Evolutionary conservation across 2,888 invertebrate species (phyloP).

Genomic region (Nematopogon swammerdamellus): DNA sequence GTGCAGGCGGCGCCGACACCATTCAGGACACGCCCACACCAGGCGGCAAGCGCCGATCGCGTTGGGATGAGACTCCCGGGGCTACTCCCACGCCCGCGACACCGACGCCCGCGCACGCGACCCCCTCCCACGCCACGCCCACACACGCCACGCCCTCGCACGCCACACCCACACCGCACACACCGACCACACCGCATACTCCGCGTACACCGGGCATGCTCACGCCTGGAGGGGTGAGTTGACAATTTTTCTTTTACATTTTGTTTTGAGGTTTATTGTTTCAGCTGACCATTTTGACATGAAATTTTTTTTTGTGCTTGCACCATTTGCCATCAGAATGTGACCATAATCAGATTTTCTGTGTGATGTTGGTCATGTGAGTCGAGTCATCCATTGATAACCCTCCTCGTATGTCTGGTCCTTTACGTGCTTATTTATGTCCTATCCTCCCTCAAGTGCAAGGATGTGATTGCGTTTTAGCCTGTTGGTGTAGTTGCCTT

Average conservation of each 20-base stretch:
- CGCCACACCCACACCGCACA: constrained; percentile 61
- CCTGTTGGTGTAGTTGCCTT: too few species aligned
- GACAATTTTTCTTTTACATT: too few species aligned
- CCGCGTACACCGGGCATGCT: constrained; percentile 44
- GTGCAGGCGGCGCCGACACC: constrained; percentile 66
- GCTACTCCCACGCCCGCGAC: constrained; percentile 71
- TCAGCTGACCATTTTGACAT: too few species aligned
- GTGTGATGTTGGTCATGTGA: too few species aligned
- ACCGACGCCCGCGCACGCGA: constrained; percentile 68
- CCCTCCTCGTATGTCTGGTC: too few species aligned
- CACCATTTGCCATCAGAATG: too few species aligned
- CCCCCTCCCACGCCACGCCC: constrained; percentile 71
- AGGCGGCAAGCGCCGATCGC: constrained; percentile 90
- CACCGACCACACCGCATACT: constrained; percentile 54
- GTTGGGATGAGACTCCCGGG: constrained; percentile 99
- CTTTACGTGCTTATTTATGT: too few species aligned
- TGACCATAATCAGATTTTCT: too few species aligned
- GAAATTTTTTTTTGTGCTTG: too few species aligned
- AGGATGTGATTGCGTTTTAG: too few species aligned
- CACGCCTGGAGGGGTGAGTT: constrained; percentile 74
- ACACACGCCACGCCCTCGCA: constrained; percentile 70
- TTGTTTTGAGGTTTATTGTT: neutral
- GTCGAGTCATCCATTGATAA: too few species aligned
- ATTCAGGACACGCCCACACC: constrained; percentile 94
- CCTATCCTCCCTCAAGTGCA: too few species aligned